Base-by-base conservation (phyloP, 2,888 invertebrate genomes). In the Dolichopus griseipennis region DNA sequence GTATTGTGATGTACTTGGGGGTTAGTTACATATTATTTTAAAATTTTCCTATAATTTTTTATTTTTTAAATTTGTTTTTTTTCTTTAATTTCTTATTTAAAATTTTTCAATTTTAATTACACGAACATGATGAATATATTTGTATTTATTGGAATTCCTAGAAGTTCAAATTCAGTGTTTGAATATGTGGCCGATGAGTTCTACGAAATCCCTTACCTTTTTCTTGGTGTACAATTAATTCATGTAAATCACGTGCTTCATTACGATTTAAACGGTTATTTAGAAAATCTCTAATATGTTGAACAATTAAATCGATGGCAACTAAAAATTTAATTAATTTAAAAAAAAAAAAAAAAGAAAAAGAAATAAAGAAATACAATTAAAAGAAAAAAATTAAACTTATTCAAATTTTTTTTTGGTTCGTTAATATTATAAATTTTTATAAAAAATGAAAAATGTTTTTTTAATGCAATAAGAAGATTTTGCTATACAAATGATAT, bases 291-390 rank as follows among this genome's bases (percentile, higher is more conserved):
- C 93, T 90, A 80, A 97, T 96, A 82, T 97, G 97, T 83, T 97
- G 96, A 66, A 97, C 97, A 78, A 97, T 97, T 81, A 97, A 85
- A 80, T 96, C 95, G 78, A 97, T 97, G 73, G 97, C 97, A 81
- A 97, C 97, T 96, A 88, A 70, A 90, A 75, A 70, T 71, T 73
- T 22, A 68, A 37, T 12, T 61, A 18, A 63, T 20, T 65, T 33
- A 66, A 34, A 62, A 34, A 37, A 65, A 65, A 52, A 27, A 10
- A 52, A 52, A 27, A 34, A 41, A 52, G 21, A 21, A 27, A 43
- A 52, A 37, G 12, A 37, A 37, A 37, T 37, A 37, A 37, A 37
- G 8, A 5, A 10, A 10, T n/a, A n/a, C 1, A 37, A 37, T 37
- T 37, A 37, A 37, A 37, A 27, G 27, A 27, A 27, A 27, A 2